Percentiles rank a stretch among this genome's conserved stretches.
phyloP scores from a whole-genome alignment of 2,113 vertebrate species.

The Ciconia maguari region DNA sequence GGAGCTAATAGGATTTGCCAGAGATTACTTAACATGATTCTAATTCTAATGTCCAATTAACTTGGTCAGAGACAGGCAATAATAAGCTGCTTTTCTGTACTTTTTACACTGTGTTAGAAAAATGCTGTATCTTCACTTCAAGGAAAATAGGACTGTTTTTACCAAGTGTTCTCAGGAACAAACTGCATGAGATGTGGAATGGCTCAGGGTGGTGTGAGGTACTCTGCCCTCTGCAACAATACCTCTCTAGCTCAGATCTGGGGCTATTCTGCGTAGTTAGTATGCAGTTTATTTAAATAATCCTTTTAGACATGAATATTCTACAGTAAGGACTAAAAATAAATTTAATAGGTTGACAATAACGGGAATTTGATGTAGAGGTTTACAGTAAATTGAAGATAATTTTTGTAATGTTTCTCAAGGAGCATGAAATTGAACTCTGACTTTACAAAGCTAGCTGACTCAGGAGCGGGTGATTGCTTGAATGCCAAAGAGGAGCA shows the following conservation, averaged over 20 bases:
- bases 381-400: background rate
- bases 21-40: background rate
- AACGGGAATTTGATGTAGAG: background rate
- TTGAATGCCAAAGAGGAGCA: background rate
- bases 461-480: background rate
- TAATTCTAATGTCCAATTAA: constrained; percentile 27
- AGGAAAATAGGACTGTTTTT: background rate
- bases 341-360: background rate
- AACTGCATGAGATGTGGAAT: background rate
- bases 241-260: background rate
- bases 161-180: background rate
- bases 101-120: background rate
- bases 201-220: background rate
- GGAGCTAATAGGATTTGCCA: constrained; percentile 20
- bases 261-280: background rate
- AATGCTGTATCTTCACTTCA: background rate
- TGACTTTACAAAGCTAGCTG: background rate
- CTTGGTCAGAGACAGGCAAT: background rate
- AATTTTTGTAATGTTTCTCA: background rate
- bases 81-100: background rate
- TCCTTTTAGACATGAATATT: background rate
- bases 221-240: background rate
- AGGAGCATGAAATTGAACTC: background rate
- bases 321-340: background rate
- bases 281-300: background rate